These are phyloP conservation scores for Pyralis farinalis DNA, from an alignment of 2,888 invertebrate species.

Conservation along the genomic window DNA sequence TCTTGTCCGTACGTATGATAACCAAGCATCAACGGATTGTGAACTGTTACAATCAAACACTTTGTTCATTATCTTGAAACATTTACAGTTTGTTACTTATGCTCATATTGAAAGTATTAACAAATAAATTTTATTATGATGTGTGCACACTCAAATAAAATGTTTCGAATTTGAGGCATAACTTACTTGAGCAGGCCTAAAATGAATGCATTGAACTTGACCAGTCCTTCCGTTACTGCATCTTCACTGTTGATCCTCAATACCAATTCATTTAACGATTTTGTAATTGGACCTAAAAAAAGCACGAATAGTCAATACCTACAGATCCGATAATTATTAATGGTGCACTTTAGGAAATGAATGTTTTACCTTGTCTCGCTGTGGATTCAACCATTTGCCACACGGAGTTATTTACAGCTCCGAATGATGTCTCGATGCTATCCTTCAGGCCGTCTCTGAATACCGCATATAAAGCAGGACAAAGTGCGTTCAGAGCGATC, in stretches of 20 bases:
- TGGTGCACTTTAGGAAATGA: not conserved
- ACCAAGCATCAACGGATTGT: constrained; percentile 94
- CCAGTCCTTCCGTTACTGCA: constrained; percentile 89
- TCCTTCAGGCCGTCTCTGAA: constrained; percentile 92
- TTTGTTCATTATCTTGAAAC: constrained; percentile 7
- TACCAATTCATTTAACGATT: constrained; percentile 91
- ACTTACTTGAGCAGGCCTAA: constrained; percentile 92
- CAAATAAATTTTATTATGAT: not conserved
- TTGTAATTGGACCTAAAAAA: constrained; percentile 86
- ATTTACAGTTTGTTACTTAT: not conserved
- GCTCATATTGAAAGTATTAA: not conserved
- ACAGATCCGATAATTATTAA: too few relatives aligned
- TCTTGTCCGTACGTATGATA: constrained; percentile 91
- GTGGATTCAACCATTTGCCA: constrained; percentile 95
- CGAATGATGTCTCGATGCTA: constrained; percentile 90
- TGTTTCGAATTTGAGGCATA: too few relatives aligned
- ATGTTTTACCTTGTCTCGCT: constrained; percentile 86
- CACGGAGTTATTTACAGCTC: constrained; percentile 91
- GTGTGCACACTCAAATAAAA: too few relatives aligned
- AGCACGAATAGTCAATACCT: too few relatives aligned
- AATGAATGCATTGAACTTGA: constrained; percentile 94
- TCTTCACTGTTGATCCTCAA: constrained; percentile 91
- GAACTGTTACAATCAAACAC: constrained; percentile 74
- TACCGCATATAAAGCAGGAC: constrained; percentile 91
- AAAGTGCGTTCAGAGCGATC: constrained; percentile 87